A percentile compares a stretch with the other conserved stretches of the same genome.
Conservation (phyloP, 2,797 vertebrate species). For the Ciconia nigra region DNA sequence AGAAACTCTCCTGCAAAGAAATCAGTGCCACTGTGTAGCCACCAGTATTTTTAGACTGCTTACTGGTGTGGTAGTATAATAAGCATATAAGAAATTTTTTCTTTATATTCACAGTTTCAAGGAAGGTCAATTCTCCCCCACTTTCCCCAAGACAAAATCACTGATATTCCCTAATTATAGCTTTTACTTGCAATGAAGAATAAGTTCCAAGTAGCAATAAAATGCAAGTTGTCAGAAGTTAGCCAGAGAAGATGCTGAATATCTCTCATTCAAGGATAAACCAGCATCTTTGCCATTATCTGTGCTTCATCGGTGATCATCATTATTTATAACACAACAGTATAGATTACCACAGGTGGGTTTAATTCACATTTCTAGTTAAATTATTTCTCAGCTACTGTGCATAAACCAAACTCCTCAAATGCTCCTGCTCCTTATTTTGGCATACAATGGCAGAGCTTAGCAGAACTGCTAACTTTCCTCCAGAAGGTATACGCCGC, state of each 20-base stretch:
- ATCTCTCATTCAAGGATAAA: neutral
- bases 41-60: neutral
- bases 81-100: neutral
- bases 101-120: neutral
- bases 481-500: neutral
- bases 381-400: conserved; percentile 40
- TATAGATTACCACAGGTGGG: neutral
- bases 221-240: neutral
- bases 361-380: neutral
- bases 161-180: neutral
- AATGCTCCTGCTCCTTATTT: neutral
- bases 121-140: neutral
- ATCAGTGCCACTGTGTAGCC: neutral
- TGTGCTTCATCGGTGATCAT: neutral
- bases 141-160: neutral
- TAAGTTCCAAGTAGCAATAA: neutral
- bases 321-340: neutral
- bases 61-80: neutral
- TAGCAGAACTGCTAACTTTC: neutral
- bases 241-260: neutral
- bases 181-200: neutral
- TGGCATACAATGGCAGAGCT: neutral
- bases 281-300: neutral
- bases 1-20: neutral
- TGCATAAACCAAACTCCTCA: neutral